These are phyloP conservation scores for Gracilinanus agilis DNA, from an alignment of 2,113 vertebrate genomes.

Conservation along the genomic window DNA sequence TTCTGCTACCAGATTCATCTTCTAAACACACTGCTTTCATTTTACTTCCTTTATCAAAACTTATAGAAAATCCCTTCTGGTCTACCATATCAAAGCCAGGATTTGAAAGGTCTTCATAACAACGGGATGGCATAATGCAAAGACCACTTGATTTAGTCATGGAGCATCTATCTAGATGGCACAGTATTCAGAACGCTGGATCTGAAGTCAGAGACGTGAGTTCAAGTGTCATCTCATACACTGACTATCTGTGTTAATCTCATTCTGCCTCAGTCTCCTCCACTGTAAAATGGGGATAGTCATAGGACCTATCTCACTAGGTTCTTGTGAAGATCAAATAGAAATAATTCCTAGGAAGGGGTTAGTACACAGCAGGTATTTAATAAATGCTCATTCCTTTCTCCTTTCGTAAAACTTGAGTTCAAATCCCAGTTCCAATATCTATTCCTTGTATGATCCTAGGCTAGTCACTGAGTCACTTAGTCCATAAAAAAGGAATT, in stretches of 20 bases:
- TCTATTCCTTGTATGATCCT: neutral
- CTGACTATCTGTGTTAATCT: neutral
- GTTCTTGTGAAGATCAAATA: neutral
- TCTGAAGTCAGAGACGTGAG: neutral
- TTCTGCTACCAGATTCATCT: neutral
- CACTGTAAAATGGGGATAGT: neutral
- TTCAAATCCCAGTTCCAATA: neutral
- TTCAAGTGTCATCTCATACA: neutral
- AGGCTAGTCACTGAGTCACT: neutral
- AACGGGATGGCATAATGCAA: neutral
- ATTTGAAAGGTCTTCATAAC: neutral
- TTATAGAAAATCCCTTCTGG: neutral
- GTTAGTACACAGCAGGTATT: neutral
- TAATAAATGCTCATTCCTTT: too few species aligned
- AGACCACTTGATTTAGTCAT: neutral
- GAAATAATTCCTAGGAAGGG: neutral
- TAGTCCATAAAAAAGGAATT: neutral
- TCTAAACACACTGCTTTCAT: neutral
- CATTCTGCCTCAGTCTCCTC: neutral
- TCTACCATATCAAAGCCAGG: neutral
- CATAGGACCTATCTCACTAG: neutral
- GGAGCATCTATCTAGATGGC: neutral
- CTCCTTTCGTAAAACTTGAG: neutral
- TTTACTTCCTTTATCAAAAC: neutral
- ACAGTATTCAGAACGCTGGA: neutral